A percentile compares a stretch with the other conserved stretches of the same genome.
These are phyloP conservation scores for Hirtodrosophila alboralis DNA, from an alignment of 2,888 invertebrate species.

Conservation along the genomic window DNA sequence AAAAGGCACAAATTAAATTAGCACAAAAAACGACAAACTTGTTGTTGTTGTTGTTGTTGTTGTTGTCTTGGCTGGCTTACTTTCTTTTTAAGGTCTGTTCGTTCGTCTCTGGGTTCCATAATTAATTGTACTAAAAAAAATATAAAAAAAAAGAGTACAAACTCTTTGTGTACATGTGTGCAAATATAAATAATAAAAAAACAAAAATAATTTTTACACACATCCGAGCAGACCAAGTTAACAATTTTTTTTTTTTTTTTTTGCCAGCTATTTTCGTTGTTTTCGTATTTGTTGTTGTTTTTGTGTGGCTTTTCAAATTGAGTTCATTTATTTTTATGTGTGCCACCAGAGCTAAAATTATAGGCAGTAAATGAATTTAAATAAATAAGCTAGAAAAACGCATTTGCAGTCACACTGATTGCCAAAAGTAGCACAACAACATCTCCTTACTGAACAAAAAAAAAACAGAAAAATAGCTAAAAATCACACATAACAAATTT, in stretches of 20 bases:
- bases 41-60: too few relatives aligned
- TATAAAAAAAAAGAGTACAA: too few relatives aligned
- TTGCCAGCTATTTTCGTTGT: slow-evolving; percentile 50
- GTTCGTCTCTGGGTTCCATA: neutral
- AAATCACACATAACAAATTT: too few relatives aligned
- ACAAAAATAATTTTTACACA: too few relatives aligned
- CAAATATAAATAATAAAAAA: slow-evolving; percentile 15
- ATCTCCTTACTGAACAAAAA: too few relatives aligned
- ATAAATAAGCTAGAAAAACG: slow-evolving; percentile 34
- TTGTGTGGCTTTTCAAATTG: slow-evolving; percentile 49
- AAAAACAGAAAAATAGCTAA: too few relatives aligned
- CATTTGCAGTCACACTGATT: slow-evolving; percentile 24
- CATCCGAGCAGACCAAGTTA: slow-evolving; percentile 27
- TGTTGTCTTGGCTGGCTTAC: slow-evolving; percentile 55
- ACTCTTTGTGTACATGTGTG: slow-evolving; percentile 2
- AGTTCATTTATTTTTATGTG: slow-evolving; percentile 69
- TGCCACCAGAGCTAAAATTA: slow-evolving; percentile 32
- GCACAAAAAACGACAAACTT: too few relatives aligned
- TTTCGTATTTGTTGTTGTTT: slow-evolving; percentile 26
- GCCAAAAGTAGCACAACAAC: slow-evolving; percentile 15
- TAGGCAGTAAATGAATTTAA: slow-evolving; percentile 57
- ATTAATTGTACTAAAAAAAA: too few relatives aligned
- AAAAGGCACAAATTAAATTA: too few relatives aligned
- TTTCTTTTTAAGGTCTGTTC: slow-evolving; percentile 69
- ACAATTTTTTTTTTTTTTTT: slow-evolving; percentile 29